These are phyloP conservation scores for Mus spretus DNA, from an alignment of 2,797 vertebrate genomes.

Conservation along the genomic window DNA sequence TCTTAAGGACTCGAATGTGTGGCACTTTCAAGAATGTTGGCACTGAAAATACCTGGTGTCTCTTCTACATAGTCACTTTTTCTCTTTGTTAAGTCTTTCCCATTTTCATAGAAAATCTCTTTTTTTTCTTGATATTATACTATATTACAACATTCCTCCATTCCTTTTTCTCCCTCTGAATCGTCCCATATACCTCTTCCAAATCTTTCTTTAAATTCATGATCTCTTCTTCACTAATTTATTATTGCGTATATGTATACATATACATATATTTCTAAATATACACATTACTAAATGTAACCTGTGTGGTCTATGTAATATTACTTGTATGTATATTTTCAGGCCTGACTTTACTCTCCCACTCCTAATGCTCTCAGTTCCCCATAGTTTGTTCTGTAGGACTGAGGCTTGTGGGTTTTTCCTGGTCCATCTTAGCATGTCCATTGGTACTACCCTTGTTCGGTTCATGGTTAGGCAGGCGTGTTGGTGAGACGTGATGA, in stretches of 20 bases:
- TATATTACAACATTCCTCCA: not conserved
- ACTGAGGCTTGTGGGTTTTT: no score
- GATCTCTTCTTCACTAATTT: not conserved
- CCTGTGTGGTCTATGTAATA: not conserved
- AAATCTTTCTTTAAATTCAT: not conserved
- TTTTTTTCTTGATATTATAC: not conserved
- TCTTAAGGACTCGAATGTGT: not conserved
- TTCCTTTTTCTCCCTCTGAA: not conserved
- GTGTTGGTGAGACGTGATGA: not conserved
- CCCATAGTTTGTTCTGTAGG: not conserved
- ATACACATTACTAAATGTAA: not conserved
- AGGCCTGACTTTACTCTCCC: not conserved
- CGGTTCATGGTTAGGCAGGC: not conserved
- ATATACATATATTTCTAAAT: no score
- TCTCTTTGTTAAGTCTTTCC: slow-evolving; percentile 16
- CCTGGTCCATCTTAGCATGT: not conserved
- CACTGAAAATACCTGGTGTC: not conserved
- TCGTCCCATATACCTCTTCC: not conserved
- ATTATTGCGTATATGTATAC: not conserved
- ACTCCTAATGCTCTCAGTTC: not conserved
- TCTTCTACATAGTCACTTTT: not conserved
- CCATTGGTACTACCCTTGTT: not conserved
- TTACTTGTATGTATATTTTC: not conserved
- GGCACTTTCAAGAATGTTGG: slow-evolving; percentile 46
- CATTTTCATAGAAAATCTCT: not conserved